Evolutionary conservation across 1,140 invertebrate genomes (phyloP), one percentile per base, ranked within the genome.

Genomic region (Mycetomoellerius zeteki): DNA sequence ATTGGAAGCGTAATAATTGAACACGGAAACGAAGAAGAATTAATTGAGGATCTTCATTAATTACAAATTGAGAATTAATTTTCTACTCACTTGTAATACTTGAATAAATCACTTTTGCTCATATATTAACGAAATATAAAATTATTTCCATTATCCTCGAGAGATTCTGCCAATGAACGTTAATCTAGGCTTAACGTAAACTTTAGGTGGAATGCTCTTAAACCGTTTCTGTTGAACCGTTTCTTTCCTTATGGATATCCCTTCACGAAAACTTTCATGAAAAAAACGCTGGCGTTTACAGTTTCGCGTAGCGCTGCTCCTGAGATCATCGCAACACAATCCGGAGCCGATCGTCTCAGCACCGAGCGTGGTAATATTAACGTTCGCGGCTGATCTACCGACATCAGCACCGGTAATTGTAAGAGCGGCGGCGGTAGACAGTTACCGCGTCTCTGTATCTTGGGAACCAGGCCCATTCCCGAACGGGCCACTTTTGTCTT

Each of bases 401-500:
- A 96, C 96, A 62, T 98, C 97, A 6, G 95, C 97, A 47, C 98
- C 98, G 50, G 94, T 96, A 85, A 97, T 97, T 86, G 96, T 98
- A 85, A 96, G 97, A 88, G 96, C 97, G n/a, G 96, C 97, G 43
- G 97, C 98, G 0, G 96, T 98, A 50, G 98, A 98, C 93, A 96
- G 97, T n/a, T 97, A 96, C 86, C 96, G 98, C 87, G 97, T 99
- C 37, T 98, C 97, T 78, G 96, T 99, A 16, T 97, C 97, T 88
- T 99, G 98, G 98, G 96, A 97, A 94, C 97, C 98, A 6, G 98
- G 98, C 16, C 96, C 96, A 14, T 98, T 98, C 92, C 97, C 97
- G 30, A 99, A 99, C 94, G 98, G 98, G 76, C 98, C 97, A 85
- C 96, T 99, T 87, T 96, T 98, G 64, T 98, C 98, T 62, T 99